Conservation (phyloP, 53 echinoderm and acorn worm genomes). For the Antedon mediterranea region DNA sequence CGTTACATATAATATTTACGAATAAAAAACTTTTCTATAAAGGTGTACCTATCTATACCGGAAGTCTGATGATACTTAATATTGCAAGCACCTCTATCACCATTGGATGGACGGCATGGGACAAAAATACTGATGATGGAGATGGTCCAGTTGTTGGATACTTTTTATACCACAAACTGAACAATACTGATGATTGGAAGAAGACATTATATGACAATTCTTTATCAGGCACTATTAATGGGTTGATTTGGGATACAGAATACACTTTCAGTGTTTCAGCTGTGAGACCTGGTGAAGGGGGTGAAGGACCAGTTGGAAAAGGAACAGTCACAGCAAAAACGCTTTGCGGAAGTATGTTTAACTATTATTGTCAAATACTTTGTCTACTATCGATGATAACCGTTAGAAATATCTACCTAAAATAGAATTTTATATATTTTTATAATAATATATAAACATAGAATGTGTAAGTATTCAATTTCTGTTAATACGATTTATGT, state of each 20-base stretch:
- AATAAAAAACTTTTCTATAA: neutral
- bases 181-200: neutral
- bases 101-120: conserved; percentile 32
- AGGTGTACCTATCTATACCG: neutral
- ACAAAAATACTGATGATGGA: conserved; percentile 8
- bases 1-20: too few relatives aligned
- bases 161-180: neutral
- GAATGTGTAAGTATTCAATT: too few relatives aligned
- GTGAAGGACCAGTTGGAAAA: conserved; percentile 24
- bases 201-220: neutral
- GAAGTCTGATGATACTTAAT: neutral
- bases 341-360: neutral
- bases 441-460: too few relatives aligned
- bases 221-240: conserved; percentile 1
- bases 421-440: too few relatives aligned
- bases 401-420: too few relatives aligned
- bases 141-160: conserved; percentile 43
- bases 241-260: neutral
- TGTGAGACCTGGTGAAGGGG: conserved; percentile 20
- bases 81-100: conserved; percentile 3
- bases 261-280: conserved; percentile 28
- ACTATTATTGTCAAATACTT: too few relatives aligned
- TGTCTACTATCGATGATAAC: too few relatives aligned
- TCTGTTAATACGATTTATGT: too few relatives aligned
- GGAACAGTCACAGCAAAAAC: neutral